Base-by-base conservation (phyloP, 1,140 invertebrate genomes). In the Vanessa tameamea region DNA sequence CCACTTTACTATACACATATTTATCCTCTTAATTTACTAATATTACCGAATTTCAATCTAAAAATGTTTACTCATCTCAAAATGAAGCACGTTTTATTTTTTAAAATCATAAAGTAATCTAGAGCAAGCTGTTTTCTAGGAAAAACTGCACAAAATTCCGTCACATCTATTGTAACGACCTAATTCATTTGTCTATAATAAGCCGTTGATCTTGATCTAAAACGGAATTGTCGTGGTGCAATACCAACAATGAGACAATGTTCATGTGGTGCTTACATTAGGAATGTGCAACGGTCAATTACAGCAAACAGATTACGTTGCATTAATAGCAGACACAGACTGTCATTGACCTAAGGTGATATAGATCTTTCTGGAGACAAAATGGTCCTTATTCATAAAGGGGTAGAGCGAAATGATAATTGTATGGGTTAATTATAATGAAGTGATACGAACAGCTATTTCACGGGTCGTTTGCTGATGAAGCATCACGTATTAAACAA, bases 381-480 rank as follows among this genome's bases (percentile, higher is more conserved):
- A 75, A 80, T 75, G 64, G 48, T 73, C 78, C 64, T 68, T 80
- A 80, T 75, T 66, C 47, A 51, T 51, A 61, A 31, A 26, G 57
- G 57, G 23, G 55, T 57, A 43, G 23, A 47, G 43, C 14, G 43
- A 64, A 31, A 48, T 15, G 31, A 47, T 16, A 26, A 48, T 31
- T 63, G n/a, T 72, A 57, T 72, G 59, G 69, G 14, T 16, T 51
- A 69, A 87, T 88, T 84, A 80, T 82, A 80, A 82, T 76, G 73
- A 82, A 80, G 79, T 82, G 82, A 82, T 79, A 73, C 81, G 78
- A 70, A 80, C 55, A 75, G 75, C 79, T 83, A 87, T 88, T 88
- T 87, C 83, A 87, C 82, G 85, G 88, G 67, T 86, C 81, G 82
- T 87, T 90, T 79, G 72, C 66, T 63, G 71, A 51, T 72, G 70